A percentile compares a stretch with the other conserved stretches of the same genome.
Conservation (phyloP, 1,140 invertebrate genomes). For the Drosophila nigrodunni region DNA sequence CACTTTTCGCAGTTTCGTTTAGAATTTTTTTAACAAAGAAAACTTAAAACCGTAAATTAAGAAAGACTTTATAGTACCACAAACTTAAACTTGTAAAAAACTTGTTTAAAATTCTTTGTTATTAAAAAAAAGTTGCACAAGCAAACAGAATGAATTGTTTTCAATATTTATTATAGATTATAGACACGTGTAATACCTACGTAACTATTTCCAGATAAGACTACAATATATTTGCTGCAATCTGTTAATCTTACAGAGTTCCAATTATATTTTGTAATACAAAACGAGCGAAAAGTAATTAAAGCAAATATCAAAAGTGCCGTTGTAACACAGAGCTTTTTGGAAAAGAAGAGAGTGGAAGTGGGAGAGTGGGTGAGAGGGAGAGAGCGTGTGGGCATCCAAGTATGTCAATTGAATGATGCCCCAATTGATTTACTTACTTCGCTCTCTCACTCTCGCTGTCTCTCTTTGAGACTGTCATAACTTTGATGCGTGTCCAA, state of each 20-base stretch:
- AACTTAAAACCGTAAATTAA: conserved; percentile 13
- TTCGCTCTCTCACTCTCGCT: neutral
- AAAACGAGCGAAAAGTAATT: neutral
- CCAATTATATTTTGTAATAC: conserved; percentile 19
- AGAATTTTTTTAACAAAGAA: neutral
- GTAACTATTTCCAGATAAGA: conserved; percentile 11
- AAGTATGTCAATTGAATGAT: conserved; percentile 33
- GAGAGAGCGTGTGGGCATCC: conserved; percentile 11
- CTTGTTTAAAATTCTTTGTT: no score
- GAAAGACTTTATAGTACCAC: neutral
- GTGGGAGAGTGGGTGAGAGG: conserved; percentile 4
- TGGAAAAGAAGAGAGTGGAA: neutral
- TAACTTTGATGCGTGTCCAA: conserved; percentile 31
- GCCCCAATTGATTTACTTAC: conserved; percentile 44
- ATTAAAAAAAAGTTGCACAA: no score
- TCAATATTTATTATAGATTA: neutral
- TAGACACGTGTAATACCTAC: conserved; percentile 12
- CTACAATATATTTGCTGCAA: neutral
- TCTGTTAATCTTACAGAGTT: conserved; percentile 28
- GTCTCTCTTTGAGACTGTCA: conserved; percentile 10
- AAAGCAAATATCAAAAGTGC: conserved; percentile 9
- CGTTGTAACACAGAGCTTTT: neutral
- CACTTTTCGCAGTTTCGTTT: conserved; percentile 2
- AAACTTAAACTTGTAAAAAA: neutral
- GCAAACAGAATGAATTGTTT: no score